phyloP scores from a whole-genome alignment of 1,140 invertebrate species.

The Listronotus bonariensis region DNA sequence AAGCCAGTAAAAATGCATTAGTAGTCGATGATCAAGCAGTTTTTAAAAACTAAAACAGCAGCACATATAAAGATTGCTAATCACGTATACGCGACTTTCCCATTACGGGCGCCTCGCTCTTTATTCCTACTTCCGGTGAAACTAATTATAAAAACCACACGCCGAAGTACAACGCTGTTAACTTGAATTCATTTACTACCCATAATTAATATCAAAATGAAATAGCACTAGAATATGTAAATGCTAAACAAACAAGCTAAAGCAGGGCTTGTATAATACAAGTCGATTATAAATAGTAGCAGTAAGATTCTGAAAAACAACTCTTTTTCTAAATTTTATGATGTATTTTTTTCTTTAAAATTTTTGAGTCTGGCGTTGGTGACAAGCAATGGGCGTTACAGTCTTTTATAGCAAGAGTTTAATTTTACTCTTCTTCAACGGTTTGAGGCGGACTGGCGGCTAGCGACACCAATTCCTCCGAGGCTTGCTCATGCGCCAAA shows the following conservation, averaged over 20 bases:
- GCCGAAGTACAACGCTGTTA: slow-evolving; percentile 32
- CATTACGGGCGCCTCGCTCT: slow-evolving; percentile 40
- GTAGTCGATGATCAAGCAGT: slow-evolving; percentile 40
- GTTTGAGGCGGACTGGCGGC: no score
- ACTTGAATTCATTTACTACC: slow-evolving; percentile 19
- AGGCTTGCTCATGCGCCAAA: no score
- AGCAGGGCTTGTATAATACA: not conserved
- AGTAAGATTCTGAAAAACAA: no score
- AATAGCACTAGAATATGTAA: slow-evolving; percentile 21
- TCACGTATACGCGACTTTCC: slow-evolving; percentile 42
- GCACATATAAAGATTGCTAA: slow-evolving; percentile 44
- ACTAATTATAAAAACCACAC: slow-evolving; percentile 27
- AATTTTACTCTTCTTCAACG: no score
- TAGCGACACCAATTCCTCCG: no score
- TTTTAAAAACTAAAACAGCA: slow-evolving; percentile 31
- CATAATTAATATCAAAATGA: slow-evolving; percentile 32
- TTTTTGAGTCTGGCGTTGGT: no score
- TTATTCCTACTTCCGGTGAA: slow-evolving; percentile 38
- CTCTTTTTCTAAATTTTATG: no score
- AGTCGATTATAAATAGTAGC: no score
- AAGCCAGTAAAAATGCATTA: slow-evolving; percentile 46
- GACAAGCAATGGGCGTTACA: no score
- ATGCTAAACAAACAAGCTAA: slow-evolving; percentile 19
- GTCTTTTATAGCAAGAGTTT: no score
- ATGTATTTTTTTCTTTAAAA: no score